Percentiles rank a stretch among this genome's conserved stretches.
Evolutionary conservation across 2,113 vertebrate species (phyloP).

Genomic region (Gavia stellata): DNA sequence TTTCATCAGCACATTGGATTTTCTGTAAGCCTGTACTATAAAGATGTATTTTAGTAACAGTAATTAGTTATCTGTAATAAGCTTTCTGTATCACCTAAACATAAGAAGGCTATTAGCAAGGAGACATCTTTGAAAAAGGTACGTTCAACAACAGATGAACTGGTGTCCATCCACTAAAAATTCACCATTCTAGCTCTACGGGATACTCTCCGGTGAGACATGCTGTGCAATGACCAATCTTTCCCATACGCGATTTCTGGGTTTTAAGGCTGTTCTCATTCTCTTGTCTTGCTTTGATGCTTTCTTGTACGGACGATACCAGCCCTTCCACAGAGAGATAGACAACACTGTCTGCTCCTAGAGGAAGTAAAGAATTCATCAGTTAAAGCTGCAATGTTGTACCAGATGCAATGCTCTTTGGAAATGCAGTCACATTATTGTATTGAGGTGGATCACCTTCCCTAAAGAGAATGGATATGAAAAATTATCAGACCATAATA

Average conservation of each 20-base stretch:
- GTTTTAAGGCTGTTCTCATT: conserved; percentile 63
- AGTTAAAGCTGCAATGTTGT: not conserved
- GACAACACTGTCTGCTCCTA: conserved; percentile 92
- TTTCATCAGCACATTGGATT: not conserved
- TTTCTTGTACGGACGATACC: conserved; percentile 88
- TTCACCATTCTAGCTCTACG: conserved; percentile 92
- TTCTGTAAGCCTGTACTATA: not conserved
- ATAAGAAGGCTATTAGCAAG: not conserved
- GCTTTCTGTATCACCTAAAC: not conserved
- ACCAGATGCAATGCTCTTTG: not conserved
- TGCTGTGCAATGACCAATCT: conserved; percentile 87
- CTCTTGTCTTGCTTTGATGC: conserved; percentile 73
- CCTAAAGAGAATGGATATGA: not conserved
- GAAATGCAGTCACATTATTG: not conserved
- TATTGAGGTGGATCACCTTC: not conserved
- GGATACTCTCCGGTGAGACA: conserved; percentile 96
- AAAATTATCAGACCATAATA: not conserved
- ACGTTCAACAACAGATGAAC: not conserved
- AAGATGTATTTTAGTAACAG: conserved; percentile 1
- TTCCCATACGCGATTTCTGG: conserved; percentile 34
- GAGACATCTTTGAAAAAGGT: not conserved
- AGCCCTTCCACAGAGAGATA: conserved; percentile 95
- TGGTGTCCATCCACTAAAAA: not conserved
- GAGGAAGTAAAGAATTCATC: not conserved
- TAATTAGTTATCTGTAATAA: not conserved